phyloP scores from a whole-genome alignment of 1,140 invertebrate species.

The Augochlora pura region DNA sequence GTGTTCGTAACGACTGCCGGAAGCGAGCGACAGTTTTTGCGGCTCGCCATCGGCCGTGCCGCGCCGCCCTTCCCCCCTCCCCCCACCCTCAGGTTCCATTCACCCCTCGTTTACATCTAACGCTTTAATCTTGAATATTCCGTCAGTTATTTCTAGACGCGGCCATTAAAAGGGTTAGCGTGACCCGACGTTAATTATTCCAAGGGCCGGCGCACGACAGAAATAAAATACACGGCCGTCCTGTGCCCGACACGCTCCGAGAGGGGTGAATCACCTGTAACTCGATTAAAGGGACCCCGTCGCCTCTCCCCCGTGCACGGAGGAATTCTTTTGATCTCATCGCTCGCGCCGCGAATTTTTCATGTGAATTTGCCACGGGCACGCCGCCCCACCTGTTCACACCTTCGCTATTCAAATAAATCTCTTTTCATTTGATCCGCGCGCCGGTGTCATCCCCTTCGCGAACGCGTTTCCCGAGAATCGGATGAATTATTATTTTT shows the following conservation, averaged over 20 bases:
- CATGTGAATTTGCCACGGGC: not conserved
- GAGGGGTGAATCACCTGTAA: conserved; percentile 37
- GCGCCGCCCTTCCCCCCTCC: too few relatives aligned
- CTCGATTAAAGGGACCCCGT: conserved; percentile 42
- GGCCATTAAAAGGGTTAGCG: conserved; percentile 50
- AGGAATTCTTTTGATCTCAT: conserved; percentile 24
- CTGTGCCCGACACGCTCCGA: conserved; percentile 13
- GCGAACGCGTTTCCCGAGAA: too few relatives aligned
- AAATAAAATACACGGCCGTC: conserved; percentile 37
- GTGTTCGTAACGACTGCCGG: not conserved
- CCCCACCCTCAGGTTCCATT: not conserved
- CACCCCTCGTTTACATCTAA: conserved; percentile 50
- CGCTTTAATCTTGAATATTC: conserved; percentile 61
- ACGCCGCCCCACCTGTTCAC: too few relatives aligned
- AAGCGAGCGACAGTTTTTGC: conserved; percentile 21
- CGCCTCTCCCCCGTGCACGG: not conserved
- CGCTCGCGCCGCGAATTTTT: too few relatives aligned
- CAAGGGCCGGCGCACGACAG: conserved; percentile 34
- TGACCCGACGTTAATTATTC: conserved; percentile 64
- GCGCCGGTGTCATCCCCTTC: too few relatives aligned
- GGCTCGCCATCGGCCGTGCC: not conserved
- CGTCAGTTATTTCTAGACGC: conserved; percentile 48
- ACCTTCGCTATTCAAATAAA: conserved; percentile 19
- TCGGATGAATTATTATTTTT: too few relatives aligned
- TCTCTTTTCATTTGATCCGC: not conserved